Evolutionary conservation across 1,140 invertebrate species (phyloP).

Genomic region (Drosophila hydei): DNA sequence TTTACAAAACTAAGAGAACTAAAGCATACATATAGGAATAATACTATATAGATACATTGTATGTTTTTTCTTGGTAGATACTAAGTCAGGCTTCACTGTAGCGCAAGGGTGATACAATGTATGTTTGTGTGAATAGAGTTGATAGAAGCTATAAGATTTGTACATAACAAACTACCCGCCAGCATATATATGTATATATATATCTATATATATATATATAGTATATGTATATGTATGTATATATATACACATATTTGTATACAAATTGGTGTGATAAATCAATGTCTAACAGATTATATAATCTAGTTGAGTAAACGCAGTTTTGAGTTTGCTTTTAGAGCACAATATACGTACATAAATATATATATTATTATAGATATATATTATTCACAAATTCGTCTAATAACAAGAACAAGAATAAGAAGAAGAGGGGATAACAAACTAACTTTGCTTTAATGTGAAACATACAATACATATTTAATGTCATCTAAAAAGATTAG

Average conservation of each 20-base stretch:
- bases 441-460: conserved; percentile 51
- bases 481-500: conserved; percentile 27
- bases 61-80: conserved; percentile 48
- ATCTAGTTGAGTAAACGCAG: conserved; percentile 40
- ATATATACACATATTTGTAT: conserved; percentile 12
- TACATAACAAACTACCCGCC: conserved; percentile 77
- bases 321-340: conserved; percentile 66
- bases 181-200: conserved; percentile 54
- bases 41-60: conserved; percentile 20
- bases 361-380: conserved; percentile 40
- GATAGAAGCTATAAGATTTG: conserved; percentile 37
- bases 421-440: conserved; percentile 1
- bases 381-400: conserved; percentile 38
- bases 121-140: conserved; percentile 29
- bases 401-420: conserved; percentile 14
- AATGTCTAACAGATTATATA: conserved; percentile 57
- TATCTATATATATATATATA: conserved; percentile 12
- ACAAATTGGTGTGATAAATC: conserved; percentile 79
- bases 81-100: conserved; percentile 75
- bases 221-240: conserved; percentile 34
- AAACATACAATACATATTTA: conserved; percentile 56
- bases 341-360: conserved; percentile 36
- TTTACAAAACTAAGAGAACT: conserved; percentile 42
- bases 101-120: conserved; percentile 75
- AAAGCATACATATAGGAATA: conserved; percentile 22